Evolutionary conservation across 2,797 vertebrate genomes (phyloP).

Genomic region (Melanotaenia boesemani): DNA sequence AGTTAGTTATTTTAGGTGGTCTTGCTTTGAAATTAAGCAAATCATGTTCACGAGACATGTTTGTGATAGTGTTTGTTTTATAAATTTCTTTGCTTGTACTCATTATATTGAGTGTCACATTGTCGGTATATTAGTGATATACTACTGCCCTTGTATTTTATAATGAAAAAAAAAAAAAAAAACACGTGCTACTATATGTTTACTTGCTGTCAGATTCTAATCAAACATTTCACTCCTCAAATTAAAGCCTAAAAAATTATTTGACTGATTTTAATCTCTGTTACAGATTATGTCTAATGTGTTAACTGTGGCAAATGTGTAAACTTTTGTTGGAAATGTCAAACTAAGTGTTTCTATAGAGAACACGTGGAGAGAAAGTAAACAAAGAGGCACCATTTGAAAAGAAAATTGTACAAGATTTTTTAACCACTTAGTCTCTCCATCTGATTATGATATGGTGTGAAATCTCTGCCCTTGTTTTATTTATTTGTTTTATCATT

Average conservation of each 20-base stretch:
- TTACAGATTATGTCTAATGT: conserved; percentile 18
- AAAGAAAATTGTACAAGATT: neutral
- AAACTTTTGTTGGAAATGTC: conserved; percentile 45
- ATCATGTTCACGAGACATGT: neutral
- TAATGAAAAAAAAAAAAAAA: neutral
- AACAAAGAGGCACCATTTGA: neutral
- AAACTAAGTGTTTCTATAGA: conserved; percentile 29
- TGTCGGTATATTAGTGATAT: no score
- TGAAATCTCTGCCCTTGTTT: neutral
- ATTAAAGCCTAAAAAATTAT: no score
- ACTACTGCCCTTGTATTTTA: neutral
- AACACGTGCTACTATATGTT: neutral
- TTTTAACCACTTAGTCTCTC: neutral
- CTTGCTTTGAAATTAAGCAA: neutral
- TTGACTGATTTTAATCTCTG: neutral
- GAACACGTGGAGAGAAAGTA: neutral
- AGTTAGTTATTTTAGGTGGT: no score
- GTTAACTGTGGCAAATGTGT: conserved; percentile 52
- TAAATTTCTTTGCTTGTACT: no score
- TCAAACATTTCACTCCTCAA: no score
- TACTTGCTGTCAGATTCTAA: neutral
- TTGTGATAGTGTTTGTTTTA: no score
- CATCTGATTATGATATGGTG: neutral
- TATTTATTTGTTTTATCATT: neutral
- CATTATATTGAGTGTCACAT: no score